Evolutionary conservation across 1,140 invertebrate species (phyloP), one percentile per base, ranked within the genome.

Genomic region (Drosophila baimaii): DNA sequence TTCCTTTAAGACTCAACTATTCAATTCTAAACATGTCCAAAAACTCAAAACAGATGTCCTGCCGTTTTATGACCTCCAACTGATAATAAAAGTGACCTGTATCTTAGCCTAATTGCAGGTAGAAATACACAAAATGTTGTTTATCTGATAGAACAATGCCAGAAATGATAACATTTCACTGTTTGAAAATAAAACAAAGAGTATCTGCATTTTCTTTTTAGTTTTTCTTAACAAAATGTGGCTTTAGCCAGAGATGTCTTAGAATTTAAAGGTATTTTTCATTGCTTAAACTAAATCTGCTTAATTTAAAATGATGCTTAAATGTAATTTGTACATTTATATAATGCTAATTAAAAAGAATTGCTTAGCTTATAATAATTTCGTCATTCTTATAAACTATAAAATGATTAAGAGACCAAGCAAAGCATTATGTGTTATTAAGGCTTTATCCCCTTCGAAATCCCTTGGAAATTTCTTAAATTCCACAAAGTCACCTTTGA

Each of bases 21-120:
- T 15, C 13, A 62, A 21, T 31, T 15, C 37, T 37, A 15, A 55
- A 62, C 49, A 39, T 55, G 59, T 39, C 3, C 12, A 35, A 52
- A 9, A n/a, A 37, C 2, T 10, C n/a, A 2, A 41, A 23, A 10
- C 17, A 31, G 23, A 21, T 39, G 7, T 59, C 35, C 61, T 41
- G 12, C 12, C 7, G 25, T 41, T 41, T 41, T 63, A 58, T 57
- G 52, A 41, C 61, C 10, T 17, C 9, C 35, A 13, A 31, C 33
- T 58, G 61, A 59, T 59, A 58, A 58, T 7, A 23, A 25, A 19
- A 15, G 5, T 6, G 25, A 43, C 5, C 13, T 9, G 12, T n/a
- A 35, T 15, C 15, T 37, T 37, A 5, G 2, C 15, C n/a, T 37
- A 19, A 8, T 8, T 25, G 3, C 6, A 29, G 25, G 21, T 43